phyloP scores from a whole-genome alignment of 2,888 invertebrate genomes.

The Drosophila paracracens region DNA sequence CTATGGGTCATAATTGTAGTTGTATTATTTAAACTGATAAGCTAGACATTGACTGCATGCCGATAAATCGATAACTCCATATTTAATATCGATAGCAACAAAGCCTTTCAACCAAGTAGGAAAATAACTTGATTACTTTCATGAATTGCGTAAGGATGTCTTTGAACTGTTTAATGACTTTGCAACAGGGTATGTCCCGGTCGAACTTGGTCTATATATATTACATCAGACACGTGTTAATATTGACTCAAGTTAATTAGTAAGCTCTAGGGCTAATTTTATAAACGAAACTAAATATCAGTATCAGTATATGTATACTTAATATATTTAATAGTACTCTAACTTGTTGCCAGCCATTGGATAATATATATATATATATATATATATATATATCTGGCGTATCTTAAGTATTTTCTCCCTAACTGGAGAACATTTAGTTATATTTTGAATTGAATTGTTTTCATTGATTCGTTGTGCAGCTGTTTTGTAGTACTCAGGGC shows the following conservation, averaged over 20 bases:
- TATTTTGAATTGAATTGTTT: not conserved
- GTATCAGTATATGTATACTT: not conserved
- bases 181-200: not conserved
- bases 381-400: not conserved
- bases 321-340: not conserved
- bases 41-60: not conserved
- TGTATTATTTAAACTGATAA: not conserved
- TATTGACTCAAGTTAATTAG: not conserved
- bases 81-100: not conserved
- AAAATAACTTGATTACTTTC: not conserved
- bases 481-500: conserved; percentile 2
- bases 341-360: not conserved
- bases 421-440: conserved; percentile 22
- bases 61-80: not conserved
- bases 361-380: not conserved
- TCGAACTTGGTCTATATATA: not conserved
- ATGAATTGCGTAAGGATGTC: not conserved
- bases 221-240: not conserved
- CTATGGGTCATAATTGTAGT: not conserved
- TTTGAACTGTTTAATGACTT: not conserved
- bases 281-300: not conserved
- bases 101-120: not conserved
- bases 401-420: not conserved
- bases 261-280: not conserved
- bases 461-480: conserved; percentile 10